Conservation (phyloP, 2,797 vertebrate species). For the Sebastes kiyomatsui region DNA sequence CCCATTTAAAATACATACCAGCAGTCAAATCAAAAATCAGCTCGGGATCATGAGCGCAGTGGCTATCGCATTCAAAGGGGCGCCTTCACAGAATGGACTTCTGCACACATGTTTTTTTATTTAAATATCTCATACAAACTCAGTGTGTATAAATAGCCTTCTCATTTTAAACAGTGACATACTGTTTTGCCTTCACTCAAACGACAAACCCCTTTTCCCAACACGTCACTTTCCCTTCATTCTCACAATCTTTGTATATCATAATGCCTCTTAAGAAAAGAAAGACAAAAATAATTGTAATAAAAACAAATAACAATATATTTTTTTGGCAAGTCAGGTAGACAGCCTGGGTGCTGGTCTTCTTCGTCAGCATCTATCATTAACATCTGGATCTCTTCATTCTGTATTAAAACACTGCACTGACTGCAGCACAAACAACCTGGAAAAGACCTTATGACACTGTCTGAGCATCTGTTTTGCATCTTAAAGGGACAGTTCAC, state of each 20-base stretch:
- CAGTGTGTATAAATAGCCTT: constrained; percentile 69
- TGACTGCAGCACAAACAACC: constrained; percentile 20
- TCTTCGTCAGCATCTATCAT: constrained; percentile 23
- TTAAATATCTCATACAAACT: constrained; percentile 72
- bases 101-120: constrained; percentile 29
- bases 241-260: constrained; percentile 49
- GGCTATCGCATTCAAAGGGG: constrained; percentile 1
- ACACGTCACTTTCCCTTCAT: constrained; percentile 67
- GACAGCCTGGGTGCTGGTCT: constrained; percentile 31
- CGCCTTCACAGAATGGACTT: constrained; percentile 17
- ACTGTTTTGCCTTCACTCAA: constrained; percentile 42
- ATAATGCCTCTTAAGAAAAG: constrained; percentile 27
- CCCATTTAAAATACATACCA: constrained; percentile 51
- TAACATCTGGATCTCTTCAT: constrained; percentile 6
- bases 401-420: constrained; percentile 20
- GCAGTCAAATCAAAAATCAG: constrained; percentile 57
- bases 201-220: constrained; percentile 40
- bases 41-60: constrained; percentile 8
- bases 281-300: constrained; percentile 39
- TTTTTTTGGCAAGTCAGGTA: constrained; percentile 65
- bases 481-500: constrained; percentile 7
- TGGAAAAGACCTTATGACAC: not conserved
- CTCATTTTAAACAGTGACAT: constrained; percentile 40
- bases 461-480: not conserved
- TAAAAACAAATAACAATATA: constrained; percentile 49